Conservation (phyloP, 2,888 invertebrate species). For the Lasioglossum marginatum region DNA sequence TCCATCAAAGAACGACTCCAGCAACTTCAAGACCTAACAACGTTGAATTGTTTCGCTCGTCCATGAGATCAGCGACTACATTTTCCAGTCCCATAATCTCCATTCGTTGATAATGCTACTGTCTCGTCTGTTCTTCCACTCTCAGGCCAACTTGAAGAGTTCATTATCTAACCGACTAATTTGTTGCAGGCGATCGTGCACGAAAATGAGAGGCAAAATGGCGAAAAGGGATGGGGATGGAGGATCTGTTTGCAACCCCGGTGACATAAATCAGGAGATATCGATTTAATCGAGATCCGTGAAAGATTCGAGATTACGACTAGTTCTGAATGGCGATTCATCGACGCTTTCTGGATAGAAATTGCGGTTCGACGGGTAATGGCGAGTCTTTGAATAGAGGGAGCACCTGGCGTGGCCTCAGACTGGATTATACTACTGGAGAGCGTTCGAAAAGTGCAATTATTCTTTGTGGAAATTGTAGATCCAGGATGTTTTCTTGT, state of each 20-base stretch:
- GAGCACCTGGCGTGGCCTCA: not conserved
- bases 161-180: slow-evolving; percentile 47
- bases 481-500: not conserved
- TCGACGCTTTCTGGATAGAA: not conserved
- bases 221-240: not conserved
- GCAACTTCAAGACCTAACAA: not conserved
- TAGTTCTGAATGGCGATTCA: slow-evolving; percentile 1
- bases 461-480: not conserved
- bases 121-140: slow-evolving; percentile 48
- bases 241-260: not conserved
- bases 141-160: slow-evolving; percentile 44
- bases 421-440: not conserved
- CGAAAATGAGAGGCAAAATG: slow-evolving; percentile 14
- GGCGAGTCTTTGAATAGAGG: not conserved
- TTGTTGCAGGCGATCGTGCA: slow-evolving; percentile 47
- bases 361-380: slow-evolving; percentile 2
- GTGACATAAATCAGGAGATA: slow-evolving; percentile 16
- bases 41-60: not conserved
- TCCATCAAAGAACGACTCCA: not conserved
- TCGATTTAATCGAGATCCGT: slow-evolving; percentile 30
- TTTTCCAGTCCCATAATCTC: not conserved
- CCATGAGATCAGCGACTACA: not conserved
- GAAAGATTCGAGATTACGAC: slow-evolving; percentile 28
- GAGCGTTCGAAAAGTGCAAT: not conserved
- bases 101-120: slow-evolving; percentile 54